These are phyloP conservation scores for Erebia epiphron DNA, from an alignment of 2,888 invertebrate genomes.

Conservation along the genomic window DNA sequence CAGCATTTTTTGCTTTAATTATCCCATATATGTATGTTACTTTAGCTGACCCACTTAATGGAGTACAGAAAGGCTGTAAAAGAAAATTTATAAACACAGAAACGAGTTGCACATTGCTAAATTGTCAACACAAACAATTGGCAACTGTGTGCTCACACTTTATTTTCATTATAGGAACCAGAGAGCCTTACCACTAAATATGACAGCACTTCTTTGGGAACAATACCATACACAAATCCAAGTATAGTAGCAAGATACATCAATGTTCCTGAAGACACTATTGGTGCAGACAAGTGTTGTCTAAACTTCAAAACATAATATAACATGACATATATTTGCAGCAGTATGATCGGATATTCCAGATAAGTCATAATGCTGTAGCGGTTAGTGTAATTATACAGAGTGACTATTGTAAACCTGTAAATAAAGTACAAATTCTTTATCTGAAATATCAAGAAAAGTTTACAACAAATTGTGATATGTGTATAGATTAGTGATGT, in stretches of 20 bases:
- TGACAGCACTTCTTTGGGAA: conserved; percentile 79
- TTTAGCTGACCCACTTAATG: conserved; percentile 92
- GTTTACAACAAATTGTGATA: not conserved
- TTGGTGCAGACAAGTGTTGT: conserved; percentile 72
- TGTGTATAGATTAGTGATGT: too few relatives aligned
- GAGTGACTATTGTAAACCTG: conserved; percentile 91
- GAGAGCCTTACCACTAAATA: conserved; percentile 84
- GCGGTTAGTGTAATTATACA: conserved; percentile 89
- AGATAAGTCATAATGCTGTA: conserved; percentile 90
- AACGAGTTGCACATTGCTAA: not conserved
- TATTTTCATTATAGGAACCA: not conserved
- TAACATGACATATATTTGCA: conserved; percentile 89
- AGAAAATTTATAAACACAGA: not conserved
- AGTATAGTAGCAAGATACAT: conserved; percentile 59
- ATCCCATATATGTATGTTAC: conserved; percentile 90
- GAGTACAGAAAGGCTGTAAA: conserved; percentile 88
- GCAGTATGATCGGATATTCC: conserved; percentile 91
- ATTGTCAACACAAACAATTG: too few relatives aligned
- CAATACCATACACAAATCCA: conserved; percentile 55
- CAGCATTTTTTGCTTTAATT: conserved; percentile 86
- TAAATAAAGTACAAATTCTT: conserved; percentile 47
- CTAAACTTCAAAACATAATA: conserved; percentile 88
- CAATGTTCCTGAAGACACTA: conserved; percentile 54
- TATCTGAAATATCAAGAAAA: not conserved
- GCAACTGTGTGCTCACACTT: too few relatives aligned